phyloP scores from a whole-genome alignment of 64 coral and sea anemone species.

The Acropora tenuis region DNA sequence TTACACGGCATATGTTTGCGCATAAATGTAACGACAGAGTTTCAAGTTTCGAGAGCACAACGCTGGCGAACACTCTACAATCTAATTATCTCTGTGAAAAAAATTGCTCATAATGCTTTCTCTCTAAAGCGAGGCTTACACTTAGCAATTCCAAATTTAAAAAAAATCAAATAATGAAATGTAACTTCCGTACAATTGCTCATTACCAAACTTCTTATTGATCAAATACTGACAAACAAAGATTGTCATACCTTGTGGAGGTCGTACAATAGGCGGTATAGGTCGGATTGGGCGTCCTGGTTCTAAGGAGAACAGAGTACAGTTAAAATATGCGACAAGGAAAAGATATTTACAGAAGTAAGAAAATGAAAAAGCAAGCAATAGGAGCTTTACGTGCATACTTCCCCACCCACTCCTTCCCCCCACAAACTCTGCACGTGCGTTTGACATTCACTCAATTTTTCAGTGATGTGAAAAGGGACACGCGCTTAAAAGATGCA shows the following conservation, averaged over 20 bases:
- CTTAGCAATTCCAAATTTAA: no score
- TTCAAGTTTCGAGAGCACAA: no score
- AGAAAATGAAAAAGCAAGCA: no score
- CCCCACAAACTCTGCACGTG: not conserved
- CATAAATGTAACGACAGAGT: no score
- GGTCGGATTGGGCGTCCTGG: constrained; percentile 1
- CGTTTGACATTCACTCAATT: not conserved
- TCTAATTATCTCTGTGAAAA: no score
- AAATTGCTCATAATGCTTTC: no score
- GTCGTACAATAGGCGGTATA: not conserved
- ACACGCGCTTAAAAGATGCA: no score
- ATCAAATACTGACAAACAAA: not conserved
- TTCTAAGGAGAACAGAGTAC: not conserved
- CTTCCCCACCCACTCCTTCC: no score
- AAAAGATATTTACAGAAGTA: not conserved
- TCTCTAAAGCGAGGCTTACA: no score
- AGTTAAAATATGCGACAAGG: not conserved
- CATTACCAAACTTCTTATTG: not conserved
- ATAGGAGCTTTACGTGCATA: no score
- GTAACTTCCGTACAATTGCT: not conserved
- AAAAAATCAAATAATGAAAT: not conserved
- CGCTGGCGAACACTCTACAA: no score
- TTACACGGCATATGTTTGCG: no score
- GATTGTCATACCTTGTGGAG: not conserved
- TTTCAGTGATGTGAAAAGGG: not conserved